Evolutionary conservation across 2,888 invertebrate species (phyloP), one percentile per base, ranked within the genome.

Genomic region (Ashinkailepas kermadecensis): DNA sequence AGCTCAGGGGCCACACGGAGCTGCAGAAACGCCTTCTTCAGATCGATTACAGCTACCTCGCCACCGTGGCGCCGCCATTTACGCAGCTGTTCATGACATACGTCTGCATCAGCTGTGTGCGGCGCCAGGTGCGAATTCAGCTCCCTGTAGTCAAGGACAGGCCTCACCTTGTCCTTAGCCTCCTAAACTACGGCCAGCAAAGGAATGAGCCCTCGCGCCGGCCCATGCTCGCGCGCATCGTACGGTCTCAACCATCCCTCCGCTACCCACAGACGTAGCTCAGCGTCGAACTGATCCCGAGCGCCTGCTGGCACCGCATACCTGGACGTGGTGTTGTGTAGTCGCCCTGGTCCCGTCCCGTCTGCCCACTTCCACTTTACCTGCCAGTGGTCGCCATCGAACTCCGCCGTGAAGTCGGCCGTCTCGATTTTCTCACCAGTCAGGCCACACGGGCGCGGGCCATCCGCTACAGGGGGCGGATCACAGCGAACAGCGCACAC

Each of bases 71-170:
- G 11, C 67, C 80, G 62, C 80, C 82, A 80, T 70, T 80, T 57
- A 3, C 80, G 57, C 12, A 82, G 57, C 62, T 81, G 58, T 64
- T 81, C 64, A n/a, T n/a, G 8, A 57, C 80, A 80, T 18, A 80
- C 80, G 80, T 15, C 80, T 8, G 25, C n/a, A 18, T 80, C 80
- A 39, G 80, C 80, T 8, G 80, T 54, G 58, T 80, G 80, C 65
- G 70, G 80, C 57, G 79, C 80, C 70, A 80, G 39, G 21, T 64
- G 57, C 13, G 57, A 15, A 64, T 82, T 80, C 21, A 82, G 81
- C 57, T 82, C 80, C 12, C 78, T 39, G 21, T 79, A 82, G 67
- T 82, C 82, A 57, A 82, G 74, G 3, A 81, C 81, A 4, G 82
- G 81, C 56, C 81, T 13, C 58, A 82, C 82, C n/a, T n/a, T 64